Evolutionary conservation across 2,113 vertebrate genomes (phyloP), one percentile per base, ranked within the genome.

Genomic region (Podarcis cretensis): DNA sequence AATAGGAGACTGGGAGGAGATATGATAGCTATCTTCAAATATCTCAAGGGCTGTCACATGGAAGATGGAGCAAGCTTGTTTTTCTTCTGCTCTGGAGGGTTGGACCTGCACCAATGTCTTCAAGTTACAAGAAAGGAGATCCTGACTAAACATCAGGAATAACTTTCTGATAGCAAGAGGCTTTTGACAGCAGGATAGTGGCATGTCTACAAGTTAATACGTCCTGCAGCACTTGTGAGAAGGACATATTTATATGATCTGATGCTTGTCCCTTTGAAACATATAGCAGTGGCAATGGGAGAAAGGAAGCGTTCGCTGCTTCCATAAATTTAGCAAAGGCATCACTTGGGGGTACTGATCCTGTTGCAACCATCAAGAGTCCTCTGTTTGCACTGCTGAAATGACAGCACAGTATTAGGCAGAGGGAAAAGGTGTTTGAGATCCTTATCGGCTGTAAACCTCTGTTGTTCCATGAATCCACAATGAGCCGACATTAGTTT

Each of bases 401-500:
- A 57, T 37, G 43, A 30, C 76, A 87, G 75, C 18, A 14, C 16
- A 71, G 23, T 4, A 73, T 73, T 25, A 59, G 35, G 25, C 23
- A 59, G 66, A 27, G 54, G 37, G 2, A 10, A 80, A 37, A 5
- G 12, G 16, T 57, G 73, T 75, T 48, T 75, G 71, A 6, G n/a
- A 86, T 88, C 81, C 27, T 85, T 27, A 87, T 32, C 35, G 77
- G 18, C 27, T 81, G 10, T 78, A 87, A 92, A 83, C 83, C 77
- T 86, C 69, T 30, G 84, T 5, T 89, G 14, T 73, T 88, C 76
- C 86, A 77, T 88, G 66, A 88, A 89, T 16, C 4, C 0, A 0
- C 3, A 76, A 84, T 69, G 66, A 90, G 66, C 32, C 71, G 27
- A 68, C 43, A 86, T 2, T 2, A 48, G 4, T 86, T 68, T 66